A percentile compares a stretch with the other conserved stretches of the same genome.
Evolutionary conservation across 2,888 invertebrate genomes (phyloP).

Genomic region (Eristalinus sepulchralis): DNA sequence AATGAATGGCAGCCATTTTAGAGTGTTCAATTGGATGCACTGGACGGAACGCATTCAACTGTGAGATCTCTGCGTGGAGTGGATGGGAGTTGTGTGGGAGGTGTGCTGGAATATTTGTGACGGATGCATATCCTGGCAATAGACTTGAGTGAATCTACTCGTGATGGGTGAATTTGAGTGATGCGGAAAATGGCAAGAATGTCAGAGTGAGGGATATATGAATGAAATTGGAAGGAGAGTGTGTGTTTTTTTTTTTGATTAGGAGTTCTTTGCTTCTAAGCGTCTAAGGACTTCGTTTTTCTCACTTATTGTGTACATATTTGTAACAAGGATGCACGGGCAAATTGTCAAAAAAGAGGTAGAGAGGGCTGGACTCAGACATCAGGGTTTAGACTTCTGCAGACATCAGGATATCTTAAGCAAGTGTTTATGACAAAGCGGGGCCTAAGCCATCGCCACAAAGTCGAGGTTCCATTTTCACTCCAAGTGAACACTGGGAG

Average conservation of each 20-base stretch:
- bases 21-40: constrained; percentile 68
- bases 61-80: background rate
- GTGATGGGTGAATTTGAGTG: constrained; percentile 31
- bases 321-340: no score
- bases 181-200: background rate
- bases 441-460: no score
- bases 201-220: background rate
- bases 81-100: background rate
- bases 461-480: no score
- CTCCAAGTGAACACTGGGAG: no score
- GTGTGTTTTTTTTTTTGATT: background rate
- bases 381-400: no score
- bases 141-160: constrained; percentile 26
- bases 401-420: no score
- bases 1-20: constrained; percentile 69
- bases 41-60: constrained; percentile 52
- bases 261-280: no score
- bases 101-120: constrained; percentile 3
- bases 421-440: no score
- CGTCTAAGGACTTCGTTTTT: no score
- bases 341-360: no score
- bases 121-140: background rate
- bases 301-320: no score
- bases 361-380: no score
- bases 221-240: background rate